These are phyloP conservation scores for Myotis findleyi DNA, from an alignment of 2,797 vertebrate species.

Conservation along the genomic window DNA sequence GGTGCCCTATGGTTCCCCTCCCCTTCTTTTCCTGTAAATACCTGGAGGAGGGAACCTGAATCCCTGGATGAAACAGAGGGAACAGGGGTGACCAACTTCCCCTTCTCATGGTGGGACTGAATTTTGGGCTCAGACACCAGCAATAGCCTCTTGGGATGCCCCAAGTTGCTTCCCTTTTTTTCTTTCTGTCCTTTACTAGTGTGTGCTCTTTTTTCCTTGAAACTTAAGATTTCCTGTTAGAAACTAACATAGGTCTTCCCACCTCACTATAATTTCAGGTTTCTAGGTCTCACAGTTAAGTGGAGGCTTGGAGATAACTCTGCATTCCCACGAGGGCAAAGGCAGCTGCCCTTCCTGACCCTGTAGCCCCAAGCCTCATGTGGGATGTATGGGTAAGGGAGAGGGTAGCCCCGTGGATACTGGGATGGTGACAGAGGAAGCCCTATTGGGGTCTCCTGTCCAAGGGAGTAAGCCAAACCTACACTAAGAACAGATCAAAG, in stretches of 20 bases:
- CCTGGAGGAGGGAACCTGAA: slow-evolving; percentile 50
- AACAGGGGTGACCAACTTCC: neutral
- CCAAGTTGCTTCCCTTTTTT: slow-evolving; percentile 68
- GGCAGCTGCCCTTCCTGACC: slow-evolving; percentile 59
- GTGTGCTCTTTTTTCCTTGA: slow-evolving; percentile 65
- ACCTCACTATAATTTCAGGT: slow-evolving; percentile 41
- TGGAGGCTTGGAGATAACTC: slow-evolving; percentile 61
- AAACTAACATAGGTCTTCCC: slow-evolving; percentile 71
- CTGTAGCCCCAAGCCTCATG: slow-evolving; percentile 7
- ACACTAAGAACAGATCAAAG: slow-evolving; percentile 54
- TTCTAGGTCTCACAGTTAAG: slow-evolving; percentile 45
- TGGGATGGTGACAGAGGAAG: slow-evolving; percentile 41
- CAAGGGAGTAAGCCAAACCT: slow-evolving; percentile 15
- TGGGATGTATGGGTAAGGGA: neutral
- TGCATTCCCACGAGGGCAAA: slow-evolving; percentile 62
- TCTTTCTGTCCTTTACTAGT: slow-evolving; percentile 70
- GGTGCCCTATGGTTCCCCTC: slow-evolving; percentile 1
- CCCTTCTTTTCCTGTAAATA: neutral
- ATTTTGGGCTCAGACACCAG: slow-evolving; percentile 81
- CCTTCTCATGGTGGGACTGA: slow-evolving; percentile 45
- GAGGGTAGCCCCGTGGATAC: slow-evolving; percentile 8
- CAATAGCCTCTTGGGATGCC: slow-evolving; percentile 79
- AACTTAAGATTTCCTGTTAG: slow-evolving; percentile 72
- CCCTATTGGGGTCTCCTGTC: slow-evolving; percentile 14
- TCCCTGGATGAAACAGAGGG: slow-evolving; percentile 8